phyloP scores from a whole-genome alignment of 2,888 invertebrate genomes.

The Lacanobia wlatinum region DNA sequence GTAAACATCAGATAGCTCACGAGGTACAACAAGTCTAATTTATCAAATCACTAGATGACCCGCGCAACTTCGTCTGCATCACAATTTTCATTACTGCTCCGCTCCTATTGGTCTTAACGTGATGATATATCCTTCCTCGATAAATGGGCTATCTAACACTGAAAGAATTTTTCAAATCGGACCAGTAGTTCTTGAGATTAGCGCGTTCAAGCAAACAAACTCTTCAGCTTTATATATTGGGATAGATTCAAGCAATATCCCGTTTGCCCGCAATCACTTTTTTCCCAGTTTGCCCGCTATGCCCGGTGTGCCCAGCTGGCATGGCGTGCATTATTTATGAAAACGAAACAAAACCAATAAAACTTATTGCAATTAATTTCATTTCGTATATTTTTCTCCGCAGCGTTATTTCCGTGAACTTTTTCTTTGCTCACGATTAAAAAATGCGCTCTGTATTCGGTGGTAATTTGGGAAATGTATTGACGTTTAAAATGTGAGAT shows the following conservation, averaged over 20 bases:
- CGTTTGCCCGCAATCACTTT: not conserved
- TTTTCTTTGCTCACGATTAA: slow-evolving; percentile 60
- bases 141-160: no score
- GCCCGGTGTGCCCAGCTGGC: slow-evolving; percentile 45
- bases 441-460: slow-evolving; percentile 53
- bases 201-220: no score
- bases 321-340: slow-evolving; percentile 69
- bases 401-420: slow-evolving; percentile 50
- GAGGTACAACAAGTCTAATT: slow-evolving; percentile 37
- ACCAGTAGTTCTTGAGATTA: no score
- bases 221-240: no score
- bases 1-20: not conserved
- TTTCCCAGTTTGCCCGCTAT: not conserved
- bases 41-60: no score
- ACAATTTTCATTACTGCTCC: no score
- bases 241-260: slow-evolving; percentile 48
- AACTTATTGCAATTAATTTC: slow-evolving; percentile 71
- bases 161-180: no score
- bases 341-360: slow-evolving; percentile 73
- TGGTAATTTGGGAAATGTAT: slow-evolving; percentile 32
- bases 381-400: slow-evolving; percentile 60
- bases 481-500: slow-evolving; percentile 10
- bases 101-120: no score
- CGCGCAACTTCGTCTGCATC: no score
- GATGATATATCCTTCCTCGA: no score